phyloP scores from a whole-genome alignment of 2,888 invertebrate species.

The Agrochola circellaris region DNA sequence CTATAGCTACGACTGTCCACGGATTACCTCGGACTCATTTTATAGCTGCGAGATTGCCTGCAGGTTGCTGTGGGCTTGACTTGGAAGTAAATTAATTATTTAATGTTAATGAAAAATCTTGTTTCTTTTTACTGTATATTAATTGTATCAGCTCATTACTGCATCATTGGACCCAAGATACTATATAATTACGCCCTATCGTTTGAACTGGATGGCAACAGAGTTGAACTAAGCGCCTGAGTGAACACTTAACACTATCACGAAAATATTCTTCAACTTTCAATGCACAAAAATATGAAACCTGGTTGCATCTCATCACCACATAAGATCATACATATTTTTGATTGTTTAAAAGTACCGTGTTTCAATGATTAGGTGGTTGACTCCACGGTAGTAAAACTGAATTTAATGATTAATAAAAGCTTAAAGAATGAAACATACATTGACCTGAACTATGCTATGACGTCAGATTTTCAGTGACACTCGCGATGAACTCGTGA shows the following conservation, averaged over 20 bases:
- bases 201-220: not conserved
- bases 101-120: not conserved
- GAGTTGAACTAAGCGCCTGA: not conserved
- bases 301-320: not conserved
- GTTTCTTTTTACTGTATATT: conserved; percentile 7
- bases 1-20: conserved; percentile 13
- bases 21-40: conserved; percentile 35
- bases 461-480: conserved; percentile 1
- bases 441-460: conserved; percentile 4
- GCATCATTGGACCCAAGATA: not conserved
- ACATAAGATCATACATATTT: not conserved
- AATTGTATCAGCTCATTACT: conserved; percentile 4
- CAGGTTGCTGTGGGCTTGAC: not conserved
- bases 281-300: not conserved
- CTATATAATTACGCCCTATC: not conserved
- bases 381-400: conserved; percentile 32
- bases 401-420: conserved; percentile 29
- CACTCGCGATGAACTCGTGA: too few species aligned
- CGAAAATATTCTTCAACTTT: not conserved
- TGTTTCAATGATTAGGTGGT: conserved; percentile 15
- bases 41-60: conserved; percentile 1
- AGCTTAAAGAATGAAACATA: conserved; percentile 22
- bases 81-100: conserved; percentile 21
- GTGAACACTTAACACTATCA: not conserved
- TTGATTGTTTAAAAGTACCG: conserved; percentile 22